phyloP scores from a whole-genome alignment of 2,113 vertebrate genomes.

The Nothobranchius kuhntae region DNA sequence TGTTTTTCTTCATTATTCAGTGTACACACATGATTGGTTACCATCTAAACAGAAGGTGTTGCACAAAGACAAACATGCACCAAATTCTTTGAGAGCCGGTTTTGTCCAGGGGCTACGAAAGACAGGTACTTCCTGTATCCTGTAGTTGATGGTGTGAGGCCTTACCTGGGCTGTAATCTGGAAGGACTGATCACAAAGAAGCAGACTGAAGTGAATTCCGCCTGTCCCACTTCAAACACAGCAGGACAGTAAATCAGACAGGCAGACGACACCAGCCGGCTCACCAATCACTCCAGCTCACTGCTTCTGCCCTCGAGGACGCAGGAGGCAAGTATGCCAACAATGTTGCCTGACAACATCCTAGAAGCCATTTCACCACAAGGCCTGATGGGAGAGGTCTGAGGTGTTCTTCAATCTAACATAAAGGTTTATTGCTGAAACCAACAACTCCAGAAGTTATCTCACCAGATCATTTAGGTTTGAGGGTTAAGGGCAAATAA shows the following conservation, averaged over 20 bases:
- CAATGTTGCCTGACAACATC: slow-evolving; percentile 79
- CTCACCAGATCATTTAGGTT: too few relatives aligned
- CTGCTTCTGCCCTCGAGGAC: slow-evolving; percentile 74
- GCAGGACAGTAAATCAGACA: slow-evolving; percentile 91
- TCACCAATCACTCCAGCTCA: slow-evolving; percentile 82
- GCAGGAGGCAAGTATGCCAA: slow-evolving; percentile 80
- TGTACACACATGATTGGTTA: background rate
- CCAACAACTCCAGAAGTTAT: background rate
- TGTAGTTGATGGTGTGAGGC: slow-evolving; percentile 86
- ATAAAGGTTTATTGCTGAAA: background rate
- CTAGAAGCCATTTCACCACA: slow-evolving; percentile 37
- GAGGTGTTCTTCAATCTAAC: background rate
- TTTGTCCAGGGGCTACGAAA: slow-evolving; percentile 62
- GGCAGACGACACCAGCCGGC: slow-evolving; percentile 80
- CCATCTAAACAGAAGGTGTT: background rate
- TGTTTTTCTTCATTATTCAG: slow-evolving; percentile 2
- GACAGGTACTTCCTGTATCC: slow-evolving; percentile 88
- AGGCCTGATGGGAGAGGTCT: background rate
- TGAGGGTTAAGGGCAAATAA: too few relatives aligned
- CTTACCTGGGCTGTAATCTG: slow-evolving; percentile 93
- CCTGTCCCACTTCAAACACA: slow-evolving; percentile 92
- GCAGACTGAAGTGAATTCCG: slow-evolving; percentile 89
- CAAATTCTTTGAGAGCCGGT: slow-evolving; percentile 11
- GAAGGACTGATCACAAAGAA: slow-evolving; percentile 90
- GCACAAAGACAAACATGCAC: slow-evolving; percentile 1